Evolutionary conservation across 1,140 invertebrate species (phyloP), one percentile per base, ranked within the genome.

Genomic region (Trissolcus basalis): DNA sequence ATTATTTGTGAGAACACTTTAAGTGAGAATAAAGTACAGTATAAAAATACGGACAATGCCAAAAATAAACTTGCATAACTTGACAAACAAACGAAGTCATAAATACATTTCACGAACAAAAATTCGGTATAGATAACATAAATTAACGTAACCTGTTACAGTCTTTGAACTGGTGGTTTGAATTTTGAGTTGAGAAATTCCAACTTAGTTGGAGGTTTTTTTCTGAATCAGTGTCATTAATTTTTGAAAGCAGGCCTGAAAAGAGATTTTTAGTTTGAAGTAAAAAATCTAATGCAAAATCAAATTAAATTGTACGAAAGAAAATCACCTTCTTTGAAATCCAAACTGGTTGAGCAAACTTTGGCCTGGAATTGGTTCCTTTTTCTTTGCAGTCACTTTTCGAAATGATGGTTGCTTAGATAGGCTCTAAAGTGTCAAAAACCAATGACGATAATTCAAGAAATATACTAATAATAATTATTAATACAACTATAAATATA

Each of bases 311-410:
- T 11, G 9, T 39, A 27, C 4, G 27, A 33, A 39, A 19, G 12
- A 32, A 59, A 76, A 72, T 77, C 77, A 83, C 82, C 82, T 83
- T 74, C 77, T 84, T 55, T 83, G 67, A 61, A 85, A 87, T 36
- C 81, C 82, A 75, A 83, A 87, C 78, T 82, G 82, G 63, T 80
- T 81, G 27, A 87, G 59, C 14, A 83, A 64, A 79, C 80, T 84
- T 49, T 83, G 82, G 70, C 78, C 77, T 10, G 79, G 64, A 59
- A 80, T 59, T 12, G 56, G 45, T 12, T 64, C 13, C 36, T 32
- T 70, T 82, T 82, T 79, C 71, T 82, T 55, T 11, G n/a, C 19
- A 47, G 12, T 43, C 12, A 55, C 49, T 35, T 49, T 64, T 54
- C 49, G 60, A 1, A 39, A 11, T 56, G 68, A 77, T 7, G 16